Percentiles rank a stretch among this genome's conserved stretches.
These are phyloP conservation scores for Chrysemys picta DNA, from an alignment of 2,113 vertebrate species.

Conservation along the genomic window DNA sequence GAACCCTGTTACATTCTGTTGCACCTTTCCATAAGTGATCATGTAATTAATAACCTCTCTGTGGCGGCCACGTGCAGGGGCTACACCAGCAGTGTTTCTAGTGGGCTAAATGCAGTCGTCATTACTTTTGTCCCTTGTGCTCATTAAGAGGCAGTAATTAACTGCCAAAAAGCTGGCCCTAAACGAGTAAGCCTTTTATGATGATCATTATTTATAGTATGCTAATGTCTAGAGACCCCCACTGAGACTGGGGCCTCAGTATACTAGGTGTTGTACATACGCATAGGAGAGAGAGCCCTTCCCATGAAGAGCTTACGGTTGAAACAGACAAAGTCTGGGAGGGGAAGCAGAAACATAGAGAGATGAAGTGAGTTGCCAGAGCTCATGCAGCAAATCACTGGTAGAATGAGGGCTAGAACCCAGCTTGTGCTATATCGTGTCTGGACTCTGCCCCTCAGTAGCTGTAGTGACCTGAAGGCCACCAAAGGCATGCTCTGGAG, in stretches of 20 bases:
- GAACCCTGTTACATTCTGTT: neutral
- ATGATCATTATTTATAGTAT: neutral
- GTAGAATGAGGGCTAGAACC: neutral
- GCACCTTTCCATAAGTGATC: neutral
- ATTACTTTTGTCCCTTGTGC: neutral
- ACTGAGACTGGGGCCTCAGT: neutral
- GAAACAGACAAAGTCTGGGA: neutral
- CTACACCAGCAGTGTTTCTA: neutral
- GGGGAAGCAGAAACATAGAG: neutral
- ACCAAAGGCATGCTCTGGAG: neutral
- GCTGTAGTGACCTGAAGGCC: neutral
- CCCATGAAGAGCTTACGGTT: neutral
- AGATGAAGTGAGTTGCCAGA: neutral
- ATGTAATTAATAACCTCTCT: neutral
- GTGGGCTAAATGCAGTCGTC: neutral
- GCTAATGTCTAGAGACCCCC: neutral
- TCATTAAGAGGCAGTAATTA: neutral
- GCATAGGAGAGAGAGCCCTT: neutral
- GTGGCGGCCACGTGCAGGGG: neutral
- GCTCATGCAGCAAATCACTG: neutral
- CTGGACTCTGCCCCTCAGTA: neutral
- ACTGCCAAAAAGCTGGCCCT: neutral
- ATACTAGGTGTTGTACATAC: neutral
- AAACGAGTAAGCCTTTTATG: neutral
- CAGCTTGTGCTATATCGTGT: neutral